These are phyloP conservation scores for Apotomis capreana DNA, from an alignment of 2,888 invertebrate species.

Conservation along the genomic window DNA sequence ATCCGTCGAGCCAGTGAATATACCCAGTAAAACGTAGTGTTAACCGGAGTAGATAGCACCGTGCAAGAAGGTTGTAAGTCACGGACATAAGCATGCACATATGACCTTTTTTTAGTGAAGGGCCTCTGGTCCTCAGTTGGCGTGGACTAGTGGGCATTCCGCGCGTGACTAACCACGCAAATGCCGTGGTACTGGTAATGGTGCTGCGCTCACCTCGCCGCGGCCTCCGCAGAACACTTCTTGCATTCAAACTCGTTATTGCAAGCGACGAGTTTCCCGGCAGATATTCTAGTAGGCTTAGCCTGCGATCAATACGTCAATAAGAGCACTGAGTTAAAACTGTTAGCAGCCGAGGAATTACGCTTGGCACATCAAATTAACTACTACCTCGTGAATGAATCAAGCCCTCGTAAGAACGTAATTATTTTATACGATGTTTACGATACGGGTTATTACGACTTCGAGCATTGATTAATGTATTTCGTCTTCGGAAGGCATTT, in stretches of 20 bases:
- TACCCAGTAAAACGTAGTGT: slow-evolving; percentile 24
- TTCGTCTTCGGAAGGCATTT: slow-evolving; percentile 6
- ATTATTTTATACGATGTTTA: slow-evolving; percentile 8
- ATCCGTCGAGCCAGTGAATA: slow-evolving; percentile 19
- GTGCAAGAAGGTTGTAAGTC: not conserved
- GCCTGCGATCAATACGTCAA: slow-evolving; percentile 15
- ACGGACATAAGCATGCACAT: not conserved
- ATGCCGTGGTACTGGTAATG: slow-evolving; percentile 60
- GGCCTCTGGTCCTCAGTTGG: slow-evolving; percentile 53
- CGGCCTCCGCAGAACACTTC: slow-evolving; percentile 76
- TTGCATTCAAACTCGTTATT: slow-evolving; percentile 74
- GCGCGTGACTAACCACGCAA: slow-evolving; percentile 74
- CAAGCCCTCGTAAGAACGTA: not conserved
- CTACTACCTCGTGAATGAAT: not conserved
- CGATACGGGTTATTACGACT: slow-evolving; percentile 7
- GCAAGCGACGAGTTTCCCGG: slow-evolving; percentile 42
- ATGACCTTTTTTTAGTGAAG: slow-evolving; percentile 15
- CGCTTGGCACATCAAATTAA: not conserved
- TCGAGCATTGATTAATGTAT: slow-evolving; percentile 12
- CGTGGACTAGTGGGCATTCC: slow-evolving; percentile 70
- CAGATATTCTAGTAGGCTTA: slow-evolving; percentile 23
- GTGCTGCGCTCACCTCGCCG: slow-evolving; percentile 73
- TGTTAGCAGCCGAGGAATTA: not conserved
- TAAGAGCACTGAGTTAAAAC: not conserved
- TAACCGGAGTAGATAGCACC: slow-evolving; percentile 9